Conservation (phyloP, 2,113 vertebrate genomes). For the Thermophis baileyi region DNA sequence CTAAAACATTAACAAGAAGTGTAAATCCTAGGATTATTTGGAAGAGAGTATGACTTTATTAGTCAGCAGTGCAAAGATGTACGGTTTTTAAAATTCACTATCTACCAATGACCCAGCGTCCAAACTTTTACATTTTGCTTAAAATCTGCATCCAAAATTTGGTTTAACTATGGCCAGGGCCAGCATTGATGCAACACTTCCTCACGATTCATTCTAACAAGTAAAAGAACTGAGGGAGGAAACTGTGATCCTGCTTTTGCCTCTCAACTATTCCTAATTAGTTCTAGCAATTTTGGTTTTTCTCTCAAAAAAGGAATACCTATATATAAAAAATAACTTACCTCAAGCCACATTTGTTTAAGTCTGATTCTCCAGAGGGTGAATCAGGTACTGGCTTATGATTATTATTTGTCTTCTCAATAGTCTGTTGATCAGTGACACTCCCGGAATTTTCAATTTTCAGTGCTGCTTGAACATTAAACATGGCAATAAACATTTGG, state of each 20-base stretch:
- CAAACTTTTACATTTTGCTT: not conserved
- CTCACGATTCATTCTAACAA: not conserved
- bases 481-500: not conserved
- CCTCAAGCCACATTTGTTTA: slow-evolving; percentile 54
- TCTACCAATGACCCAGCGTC: no score
- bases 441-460: not conserved
- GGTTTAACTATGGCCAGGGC: not conserved
- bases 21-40: slow-evolving; percentile 5
- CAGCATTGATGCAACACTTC: not conserved
- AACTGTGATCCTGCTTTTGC: not conserved
- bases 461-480: slow-evolving; percentile 45
- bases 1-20: slow-evolving; percentile 58
- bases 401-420: slow-evolving; percentile 39
- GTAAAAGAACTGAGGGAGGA: not conserved
- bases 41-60: not conserved
- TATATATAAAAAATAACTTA: slow-evolving; percentile 28
- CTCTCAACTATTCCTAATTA: not conserved
- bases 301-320: not conserved
- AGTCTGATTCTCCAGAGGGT: slow-evolving; percentile 16
- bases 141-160: not conserved
- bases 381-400: not conserved
- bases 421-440: not conserved
- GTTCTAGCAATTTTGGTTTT: not conserved
- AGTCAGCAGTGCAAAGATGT: not conserved
- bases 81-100: not conserved